Evolutionary conservation across 2,797 vertebrate species (phyloP).

Genomic region (Brachymystax lenok): DNA sequence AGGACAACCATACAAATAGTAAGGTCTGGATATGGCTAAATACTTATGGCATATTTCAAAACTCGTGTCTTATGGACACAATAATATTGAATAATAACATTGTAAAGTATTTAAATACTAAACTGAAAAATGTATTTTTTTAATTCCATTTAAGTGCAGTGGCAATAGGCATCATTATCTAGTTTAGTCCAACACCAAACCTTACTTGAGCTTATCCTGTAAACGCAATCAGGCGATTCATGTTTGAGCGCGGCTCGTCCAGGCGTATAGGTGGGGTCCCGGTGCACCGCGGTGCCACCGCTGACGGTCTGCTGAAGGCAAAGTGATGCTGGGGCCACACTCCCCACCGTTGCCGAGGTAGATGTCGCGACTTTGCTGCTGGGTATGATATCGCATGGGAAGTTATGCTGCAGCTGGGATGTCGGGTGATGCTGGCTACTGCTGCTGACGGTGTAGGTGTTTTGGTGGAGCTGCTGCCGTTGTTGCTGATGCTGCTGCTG

Average conservation of each 20-base stretch:
- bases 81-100: neutral
- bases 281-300: slow-evolving; percentile 47
- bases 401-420: slow-evolving; percentile 54
- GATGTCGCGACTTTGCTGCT: slow-evolving; percentile 77
- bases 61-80: neutral
- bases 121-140: too few relatives aligned
- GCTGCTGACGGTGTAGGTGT: slow-evolving; percentile 68
- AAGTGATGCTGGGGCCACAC: slow-evolving; percentile 55
- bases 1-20: neutral
- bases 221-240: slow-evolving; percentile 74
- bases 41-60: neutral
- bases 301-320: slow-evolving; percentile 64
- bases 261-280: slow-evolving; percentile 73
- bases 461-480: slow-evolving; percentile 64
- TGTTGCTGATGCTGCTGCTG: slow-evolving; percentile 72
- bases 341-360: slow-evolving; percentile 76
- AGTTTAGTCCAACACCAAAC: neutral
- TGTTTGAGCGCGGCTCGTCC: slow-evolving; percentile 49
- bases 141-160: neutral
- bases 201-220: slow-evolving; percentile 91
- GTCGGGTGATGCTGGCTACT: slow-evolving; percentile 68
- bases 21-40: neutral
- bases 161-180: neutral
- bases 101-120: neutral
- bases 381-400: slow-evolving; percentile 82